Evolutionary conservation across 2,797 vertebrate species (phyloP), one percentile per base, ranked within the genome.

Genomic region (Eospalax fontanierii): DNA sequence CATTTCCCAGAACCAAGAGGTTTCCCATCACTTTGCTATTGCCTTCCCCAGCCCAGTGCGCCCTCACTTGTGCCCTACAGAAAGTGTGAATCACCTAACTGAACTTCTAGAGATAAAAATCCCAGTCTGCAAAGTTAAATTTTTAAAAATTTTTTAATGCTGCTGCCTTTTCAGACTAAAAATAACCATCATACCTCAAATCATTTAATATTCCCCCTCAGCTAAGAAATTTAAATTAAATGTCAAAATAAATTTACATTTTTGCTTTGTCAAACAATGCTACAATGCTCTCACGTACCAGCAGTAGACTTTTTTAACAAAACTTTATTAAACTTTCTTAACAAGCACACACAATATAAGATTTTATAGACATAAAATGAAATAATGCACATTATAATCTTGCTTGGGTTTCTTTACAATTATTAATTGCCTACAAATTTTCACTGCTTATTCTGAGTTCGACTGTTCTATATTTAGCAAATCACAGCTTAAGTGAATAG

Each of bases 381-480:
- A 95, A 83, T 63, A 93, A 50, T 19, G 85, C 16, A 89, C 2
- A 57, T n/a, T 15, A 6, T n/a, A 61, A 40, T 46, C 38, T n/a
- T 57, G 70, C 70, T 30, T 89, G 28, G n/a, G 71, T 65, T 95
- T 90, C 81, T 95, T 90, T 73, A 89, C 50, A 79, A 87, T 70
- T 79, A 89, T 33, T 92, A 95, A 93, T 30, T 89, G 84, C 73
- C 87, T 81, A 89, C n/a, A 71, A 90, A 94, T 93, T 87, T 50
- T 91, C 79, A 68, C 82, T 89, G 71, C 93, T 94, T 89, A 73
- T 75, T 94, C 82, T 84, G 89, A 87, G 80, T 87, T 91, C 80
- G 91, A 76, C 74, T 22, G 50, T 16, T 89, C 89, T 86, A 43
- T 94, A 83, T 78, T 95, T 91, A 96, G 81, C 78, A 89, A 83